Percentiles rank a stretch among this genome's conserved stretches.
Evolutionary conservation across 2,888 invertebrate genomes (phyloP).

Genomic region (Euzetes globulus): DNA sequence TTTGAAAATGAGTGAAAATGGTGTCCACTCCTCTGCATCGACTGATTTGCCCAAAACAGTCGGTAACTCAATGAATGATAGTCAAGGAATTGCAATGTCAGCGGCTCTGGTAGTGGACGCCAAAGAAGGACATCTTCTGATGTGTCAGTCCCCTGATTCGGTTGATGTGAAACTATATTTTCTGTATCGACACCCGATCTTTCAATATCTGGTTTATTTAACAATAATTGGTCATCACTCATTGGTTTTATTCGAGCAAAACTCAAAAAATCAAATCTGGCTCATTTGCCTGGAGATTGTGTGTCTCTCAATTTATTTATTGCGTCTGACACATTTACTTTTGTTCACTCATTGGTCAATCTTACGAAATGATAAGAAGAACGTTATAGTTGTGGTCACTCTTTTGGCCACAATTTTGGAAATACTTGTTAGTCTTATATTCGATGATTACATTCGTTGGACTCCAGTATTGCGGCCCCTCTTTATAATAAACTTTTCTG

Average conservation of each 20-base stretch:
- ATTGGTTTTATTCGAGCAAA: conserved; percentile 48
- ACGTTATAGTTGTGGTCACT: conserved; percentile 46
- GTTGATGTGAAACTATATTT: conserved; percentile 46
- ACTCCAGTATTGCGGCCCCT: conserved; percentile 49
- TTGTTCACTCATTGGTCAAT: conserved; percentile 45
- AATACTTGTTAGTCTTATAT: conserved; percentile 38
- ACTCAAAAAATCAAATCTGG: conserved; percentile 46
- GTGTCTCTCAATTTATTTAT: conserved; percentile 46
- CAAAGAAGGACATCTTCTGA: conserved; percentile 40
- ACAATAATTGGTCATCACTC: conserved; percentile 45
- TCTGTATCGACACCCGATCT: conserved; percentile 46
- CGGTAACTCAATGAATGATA: neutral
- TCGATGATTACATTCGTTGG: conserved; percentile 45
- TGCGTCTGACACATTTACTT: conserved; percentile 46
- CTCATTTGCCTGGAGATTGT: conserved; percentile 47
- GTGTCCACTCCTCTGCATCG: neutral
- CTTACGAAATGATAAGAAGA: conserved; percentile 49
- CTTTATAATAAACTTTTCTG: conserved; percentile 47
- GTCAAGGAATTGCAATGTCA: conserved; percentile 36
- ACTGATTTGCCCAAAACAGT: neutral
- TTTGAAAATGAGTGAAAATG: neutral
- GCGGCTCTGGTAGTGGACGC: conserved; percentile 42
- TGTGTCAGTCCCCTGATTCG: conserved; percentile 39
- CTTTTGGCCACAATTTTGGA: conserved; percentile 45
- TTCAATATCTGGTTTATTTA: conserved; percentile 45